These are phyloP conservation scores for Micrasema minimum DNA, from an alignment of 1,140 invertebrate species.

Conservation along the genomic window DNA sequence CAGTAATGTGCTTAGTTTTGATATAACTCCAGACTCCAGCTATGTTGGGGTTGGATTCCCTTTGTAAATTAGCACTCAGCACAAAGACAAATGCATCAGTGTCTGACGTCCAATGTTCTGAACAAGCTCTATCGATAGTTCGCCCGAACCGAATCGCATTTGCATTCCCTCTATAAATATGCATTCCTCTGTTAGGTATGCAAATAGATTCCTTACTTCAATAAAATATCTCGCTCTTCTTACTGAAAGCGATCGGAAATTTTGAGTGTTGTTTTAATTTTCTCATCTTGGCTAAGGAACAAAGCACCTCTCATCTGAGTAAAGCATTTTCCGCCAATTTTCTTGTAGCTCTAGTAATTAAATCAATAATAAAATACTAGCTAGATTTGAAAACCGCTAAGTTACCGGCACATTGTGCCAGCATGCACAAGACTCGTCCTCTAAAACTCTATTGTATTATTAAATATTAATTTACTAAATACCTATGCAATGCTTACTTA, in stretches of 20 bases:
- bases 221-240: constrained; percentile 15
- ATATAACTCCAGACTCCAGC: constrained; percentile 13
- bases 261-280: no score
- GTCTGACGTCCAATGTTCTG: constrained; percentile 19
- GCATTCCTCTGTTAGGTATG: constrained; percentile 31
- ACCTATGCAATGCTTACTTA: no score
- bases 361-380: no score
- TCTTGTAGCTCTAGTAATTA: no score
- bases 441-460: no score
- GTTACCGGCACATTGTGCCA: no score
- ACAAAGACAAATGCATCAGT: constrained; percentile 34
- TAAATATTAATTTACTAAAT: no score
- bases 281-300: no score
- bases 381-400: no score
- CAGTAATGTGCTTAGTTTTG: constrained; percentile 9
- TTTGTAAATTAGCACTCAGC: constrained; percentile 36
- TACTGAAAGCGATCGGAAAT: constrained; percentile 2
- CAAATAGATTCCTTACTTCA: constrained; percentile 23
- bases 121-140: constrained; percentile 24
- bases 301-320: no score
- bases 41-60: constrained; percentile 7
- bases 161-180: constrained; percentile 34
- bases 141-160: constrained; percentile 14
- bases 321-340: no score
- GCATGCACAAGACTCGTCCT: no score